phyloP scores from a whole-genome alignment of 2,797 vertebrate species.

The Intellagama lesueurii region DNA sequence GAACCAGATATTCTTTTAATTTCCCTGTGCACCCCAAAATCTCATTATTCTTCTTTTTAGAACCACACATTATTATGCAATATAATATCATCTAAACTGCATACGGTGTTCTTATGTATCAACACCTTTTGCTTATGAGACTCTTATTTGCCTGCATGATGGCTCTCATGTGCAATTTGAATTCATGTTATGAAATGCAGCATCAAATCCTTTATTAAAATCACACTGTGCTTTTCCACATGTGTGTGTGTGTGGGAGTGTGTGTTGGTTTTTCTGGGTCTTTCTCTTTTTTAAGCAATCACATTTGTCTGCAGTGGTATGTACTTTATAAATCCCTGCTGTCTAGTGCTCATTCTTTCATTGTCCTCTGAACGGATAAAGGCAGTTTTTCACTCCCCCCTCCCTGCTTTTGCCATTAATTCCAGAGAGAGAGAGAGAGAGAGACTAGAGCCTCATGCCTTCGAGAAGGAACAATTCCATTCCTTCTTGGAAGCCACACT shows the following conservation, averaged over 20 bases:
- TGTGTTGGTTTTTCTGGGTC: conserved; percentile 46
- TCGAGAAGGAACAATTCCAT: conserved; percentile 36
- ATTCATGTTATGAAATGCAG: conserved; percentile 61
- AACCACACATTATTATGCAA: conserved; percentile 2
- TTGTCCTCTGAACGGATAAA: conserved; percentile 52
- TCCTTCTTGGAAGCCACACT: conserved; percentile 37
- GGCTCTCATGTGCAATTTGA: conserved; percentile 57
- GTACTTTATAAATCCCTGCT: conserved; percentile 54
- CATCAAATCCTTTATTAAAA: conserved; percentile 72
- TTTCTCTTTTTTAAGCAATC: conserved; percentile 59
- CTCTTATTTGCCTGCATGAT: conserved; percentile 61
- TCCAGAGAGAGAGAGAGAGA: conserved; percentile 35
- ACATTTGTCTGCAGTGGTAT: conserved; percentile 44
- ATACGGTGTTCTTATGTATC: conserved; percentile 30
- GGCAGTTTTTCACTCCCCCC: neutral
- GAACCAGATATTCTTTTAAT: neutral
- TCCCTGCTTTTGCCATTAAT: conserved; percentile 35
- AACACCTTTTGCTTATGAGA: conserved; percentile 56
- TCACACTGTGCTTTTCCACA: conserved; percentile 57
- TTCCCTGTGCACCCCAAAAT: neutral
- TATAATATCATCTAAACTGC: conserved; percentile 17
- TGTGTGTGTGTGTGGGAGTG: conserved; percentile 2
- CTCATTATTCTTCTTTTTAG: neutral
- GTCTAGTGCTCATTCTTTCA: conserved; percentile 53
- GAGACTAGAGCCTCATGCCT: conserved; percentile 46